Evolutionary conservation across 2,113 vertebrate genomes (phyloP).

Genomic region (Petromus typicus): DNA sequence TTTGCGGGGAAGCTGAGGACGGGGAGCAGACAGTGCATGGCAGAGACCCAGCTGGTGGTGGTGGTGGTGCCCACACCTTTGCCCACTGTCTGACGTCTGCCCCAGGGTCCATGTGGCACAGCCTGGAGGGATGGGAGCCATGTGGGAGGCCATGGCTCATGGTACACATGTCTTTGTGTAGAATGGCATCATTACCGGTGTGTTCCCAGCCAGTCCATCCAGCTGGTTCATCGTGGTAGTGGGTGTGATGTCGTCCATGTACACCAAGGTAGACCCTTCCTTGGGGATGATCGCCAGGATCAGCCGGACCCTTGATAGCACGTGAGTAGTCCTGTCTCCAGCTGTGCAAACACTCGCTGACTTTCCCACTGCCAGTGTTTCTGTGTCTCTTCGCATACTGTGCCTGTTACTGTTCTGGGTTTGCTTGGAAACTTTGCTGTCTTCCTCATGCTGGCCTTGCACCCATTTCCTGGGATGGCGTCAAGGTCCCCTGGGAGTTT

Average conservation of each 20-base stretch:
- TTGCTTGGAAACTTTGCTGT: fast-evolving
- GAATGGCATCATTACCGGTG: conserved; percentile 98
- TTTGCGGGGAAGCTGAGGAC: background rate
- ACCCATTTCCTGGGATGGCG: background rate
- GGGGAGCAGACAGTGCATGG: background rate
- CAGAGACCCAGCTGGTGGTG: background rate
- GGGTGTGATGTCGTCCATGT: conserved; percentile 96
- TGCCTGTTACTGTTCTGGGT: background rate
- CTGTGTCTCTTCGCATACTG: background rate
- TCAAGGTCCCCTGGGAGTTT: background rate
- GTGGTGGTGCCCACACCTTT: fast-evolving
- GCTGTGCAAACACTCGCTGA: background rate
- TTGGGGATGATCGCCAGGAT: conserved; percentile 94
- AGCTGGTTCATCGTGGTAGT: conserved; percentile 96
- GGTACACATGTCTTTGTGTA: conserved; percentile 74
- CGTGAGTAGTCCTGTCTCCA: conserved; percentile 86
- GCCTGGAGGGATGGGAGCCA: too few relatives aligned
- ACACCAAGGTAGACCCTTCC: conserved; percentile 94
- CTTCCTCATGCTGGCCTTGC: fast-evolving
- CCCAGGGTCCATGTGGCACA: background rate
- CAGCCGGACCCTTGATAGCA: conserved; percentile 90
- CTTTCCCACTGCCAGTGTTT: background rate
- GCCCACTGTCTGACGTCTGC: fast-evolving
- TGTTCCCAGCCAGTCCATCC: conserved; percentile 96
- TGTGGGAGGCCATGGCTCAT: fast-evolving